These are phyloP conservation scores for Coptodon rendalli DNA, from an alignment of 2,113 vertebrate genomes.

Conservation along the genomic window DNA sequence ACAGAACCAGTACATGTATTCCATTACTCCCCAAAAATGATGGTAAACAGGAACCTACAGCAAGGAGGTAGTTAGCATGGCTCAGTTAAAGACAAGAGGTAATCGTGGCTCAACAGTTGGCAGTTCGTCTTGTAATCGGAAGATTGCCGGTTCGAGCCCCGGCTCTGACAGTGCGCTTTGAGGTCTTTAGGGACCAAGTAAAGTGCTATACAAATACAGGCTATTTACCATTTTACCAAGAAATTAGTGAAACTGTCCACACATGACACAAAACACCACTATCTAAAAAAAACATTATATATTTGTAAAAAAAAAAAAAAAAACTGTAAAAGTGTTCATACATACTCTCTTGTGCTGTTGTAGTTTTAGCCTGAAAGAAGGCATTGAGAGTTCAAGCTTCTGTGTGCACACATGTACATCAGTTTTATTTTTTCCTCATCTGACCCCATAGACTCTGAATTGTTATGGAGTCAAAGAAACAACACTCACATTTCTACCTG, in stretches of 20 bases:
- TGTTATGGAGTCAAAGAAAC: neutral
- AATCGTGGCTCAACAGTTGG: too few species aligned
- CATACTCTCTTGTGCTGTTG: neutral
- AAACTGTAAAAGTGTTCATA: neutral
- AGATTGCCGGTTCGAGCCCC: too few species aligned
- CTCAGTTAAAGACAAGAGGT: neutral
- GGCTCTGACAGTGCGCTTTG: too few species aligned
- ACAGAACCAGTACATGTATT: neutral
- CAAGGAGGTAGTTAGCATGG: neutral
- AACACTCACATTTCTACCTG: neutral
- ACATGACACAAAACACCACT: neutral
- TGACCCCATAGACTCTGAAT: neutral
- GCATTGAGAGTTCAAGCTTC: neutral
- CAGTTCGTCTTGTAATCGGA: too few species aligned
- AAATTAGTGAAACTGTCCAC: neutral
- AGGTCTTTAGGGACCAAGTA: too few species aligned
- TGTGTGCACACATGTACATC: too few species aligned
- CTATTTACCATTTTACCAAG: too few species aligned
- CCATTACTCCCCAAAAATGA: neutral
- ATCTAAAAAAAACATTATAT: neutral
- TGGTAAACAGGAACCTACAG: neutral
- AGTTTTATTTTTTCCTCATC: neutral
- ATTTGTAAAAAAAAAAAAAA: neutral
- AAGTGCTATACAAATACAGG: too few species aligned
- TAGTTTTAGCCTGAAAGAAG: neutral